Base-by-base conservation (phyloP, 2,797 vertebrate genomes). In the Tadarida brasiliensis region DNA sequence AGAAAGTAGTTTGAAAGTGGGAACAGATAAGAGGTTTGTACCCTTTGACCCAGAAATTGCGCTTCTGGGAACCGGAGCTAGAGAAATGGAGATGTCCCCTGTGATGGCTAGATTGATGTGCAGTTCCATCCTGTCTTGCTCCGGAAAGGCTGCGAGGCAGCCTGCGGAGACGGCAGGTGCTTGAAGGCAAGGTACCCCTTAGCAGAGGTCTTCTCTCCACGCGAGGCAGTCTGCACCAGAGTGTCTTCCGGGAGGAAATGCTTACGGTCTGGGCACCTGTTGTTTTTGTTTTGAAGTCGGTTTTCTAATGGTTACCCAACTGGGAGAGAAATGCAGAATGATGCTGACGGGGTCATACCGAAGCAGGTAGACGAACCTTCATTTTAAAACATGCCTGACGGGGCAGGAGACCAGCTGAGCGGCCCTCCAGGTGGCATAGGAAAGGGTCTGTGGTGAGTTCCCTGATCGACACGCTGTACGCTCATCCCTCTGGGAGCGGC, bases 351-450 rank as follows among this genome's bases (percentile, higher is more conserved):
- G 59, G 3, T 19, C 11, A 2, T 11, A 9, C 9, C 6, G 17
- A 71, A 73, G 51, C 24, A 3, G 85, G 9, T 39, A 0, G 35
- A 26, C 47, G 19, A 22, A 35, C 22, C 65, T 87, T 68, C 9
- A 3, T 16, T 73, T 80, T 11, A 28, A 35, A 35, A 30, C n/a
- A 4, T 5, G 0, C 57, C 35, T 28, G 61, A 16, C 14, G 6
- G 17, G 28, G 47, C 33, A 11, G 2, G 63, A 59, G 51, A 26
- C 30, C 2, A 5, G 56, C 44, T 6, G 61, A 51, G 20, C 14
- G 1, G 47, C 71, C 20, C 51, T 61, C 54, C 17, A 0, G 0
- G 0, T 7, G 39, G 17, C 12, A 2, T 3, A 24, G 87, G 30
- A 10, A 2, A 2, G 20, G 22, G 4, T 73, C 20, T 9, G 6